These are phyloP conservation scores for Theodoxus fluviatilis DNA, from an alignment of 2,888 invertebrate species.

Conservation along the genomic window DNA sequence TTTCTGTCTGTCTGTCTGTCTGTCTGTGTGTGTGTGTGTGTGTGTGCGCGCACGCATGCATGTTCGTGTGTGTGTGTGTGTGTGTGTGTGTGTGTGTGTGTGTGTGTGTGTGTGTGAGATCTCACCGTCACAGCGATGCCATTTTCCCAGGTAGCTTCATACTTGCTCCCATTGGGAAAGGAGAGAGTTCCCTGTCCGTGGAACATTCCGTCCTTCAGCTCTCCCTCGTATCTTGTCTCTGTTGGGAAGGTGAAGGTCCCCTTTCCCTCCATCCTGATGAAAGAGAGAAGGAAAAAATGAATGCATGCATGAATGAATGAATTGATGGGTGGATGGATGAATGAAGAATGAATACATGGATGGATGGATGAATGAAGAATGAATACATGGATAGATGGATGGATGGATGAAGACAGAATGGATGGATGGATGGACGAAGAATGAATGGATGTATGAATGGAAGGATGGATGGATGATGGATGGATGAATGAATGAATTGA, in stretches of 20 bases:
- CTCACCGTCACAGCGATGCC: slow-evolving; percentile 70
- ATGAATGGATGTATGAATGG: too few relatives aligned
- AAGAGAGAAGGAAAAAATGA: neutral
- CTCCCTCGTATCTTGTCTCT: slow-evolving; percentile 70
- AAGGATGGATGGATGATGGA: too few relatives aligned
- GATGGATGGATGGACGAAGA: too few relatives aligned
- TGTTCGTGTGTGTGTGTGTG: too few relatives aligned
- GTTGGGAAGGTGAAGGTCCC: slow-evolving; percentile 65
- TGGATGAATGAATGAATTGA: too few relatives aligned
- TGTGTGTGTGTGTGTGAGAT: neutral
- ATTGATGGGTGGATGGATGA: neutral
- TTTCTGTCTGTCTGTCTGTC: too few relatives aligned
- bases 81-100: too few relatives aligned
- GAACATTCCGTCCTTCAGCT: slow-evolving; percentile 75
- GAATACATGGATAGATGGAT: neutral
- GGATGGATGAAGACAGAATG: too few relatives aligned
- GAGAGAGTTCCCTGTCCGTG: slow-evolving; percentile 74
- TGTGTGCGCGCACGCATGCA: too few relatives aligned
- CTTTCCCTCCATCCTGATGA: slow-evolving; percentile 61
- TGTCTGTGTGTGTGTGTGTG: too few relatives aligned
- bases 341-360: neutral
- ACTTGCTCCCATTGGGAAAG: slow-evolving; percentile 72
- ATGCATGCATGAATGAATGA: neutral
- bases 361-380: neutral
- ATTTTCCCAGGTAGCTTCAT: slow-evolving; percentile 73